These are phyloP conservation scores for Cisticola juncidis DNA, from an alignment of 2,113 vertebrate genomes.

Conservation along the genomic window DNA sequence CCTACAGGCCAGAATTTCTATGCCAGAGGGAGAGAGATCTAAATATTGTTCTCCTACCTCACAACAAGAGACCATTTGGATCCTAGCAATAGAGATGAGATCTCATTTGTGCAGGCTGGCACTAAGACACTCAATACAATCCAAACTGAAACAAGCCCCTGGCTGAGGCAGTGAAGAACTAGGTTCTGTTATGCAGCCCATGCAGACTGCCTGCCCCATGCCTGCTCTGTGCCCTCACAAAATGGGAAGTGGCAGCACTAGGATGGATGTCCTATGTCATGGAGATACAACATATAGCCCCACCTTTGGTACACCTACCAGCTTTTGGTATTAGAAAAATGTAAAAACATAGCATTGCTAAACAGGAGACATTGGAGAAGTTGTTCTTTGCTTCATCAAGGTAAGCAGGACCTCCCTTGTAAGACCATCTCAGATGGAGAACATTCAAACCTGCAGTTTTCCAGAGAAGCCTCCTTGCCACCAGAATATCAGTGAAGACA, in stretches of 20 bases:
- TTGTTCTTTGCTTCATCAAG: not conserved
- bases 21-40: not conserved
- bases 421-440: not conserved
- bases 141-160: not conserved
- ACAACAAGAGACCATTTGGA: not conserved
- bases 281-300: not conserved
- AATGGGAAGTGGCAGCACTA: not conserved
- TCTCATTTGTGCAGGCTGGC: not conserved
- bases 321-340: not conserved
- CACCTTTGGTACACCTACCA: not conserved
- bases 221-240: not conserved
- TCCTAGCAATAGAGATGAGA: not conserved
- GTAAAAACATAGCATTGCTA: not conserved
- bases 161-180: not conserved
- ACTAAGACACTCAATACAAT: not conserved
- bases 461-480: not conserved
- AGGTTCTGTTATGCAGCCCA: not conserved
- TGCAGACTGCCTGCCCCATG: not conserved
- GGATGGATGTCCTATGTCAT: not conserved
- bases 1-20: not conserved
- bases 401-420: not conserved
- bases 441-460: rapidly evolving
- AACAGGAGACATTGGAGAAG: not conserved
- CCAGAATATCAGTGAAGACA: not conserved
- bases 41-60: not conserved